Percentiles rank a stretch among this genome's conserved stretches.
Evolutionary conservation across 2,113 vertebrate genomes (phyloP).

Genomic region (Halcyon senegalensis): DNA sequence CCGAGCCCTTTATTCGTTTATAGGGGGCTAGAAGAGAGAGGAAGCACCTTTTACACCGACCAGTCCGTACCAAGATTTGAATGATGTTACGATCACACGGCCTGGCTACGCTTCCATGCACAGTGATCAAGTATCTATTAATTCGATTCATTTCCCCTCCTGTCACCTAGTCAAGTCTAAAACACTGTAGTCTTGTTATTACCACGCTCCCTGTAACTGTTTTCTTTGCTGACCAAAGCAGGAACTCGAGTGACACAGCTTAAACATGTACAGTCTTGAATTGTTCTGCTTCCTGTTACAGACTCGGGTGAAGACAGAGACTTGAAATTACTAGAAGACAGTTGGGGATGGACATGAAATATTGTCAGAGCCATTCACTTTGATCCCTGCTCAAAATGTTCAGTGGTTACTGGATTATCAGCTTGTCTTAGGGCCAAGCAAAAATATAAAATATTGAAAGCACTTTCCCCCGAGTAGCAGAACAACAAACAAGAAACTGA

Average conservation of each 20-base stretch:
- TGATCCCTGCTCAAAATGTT: background rate
- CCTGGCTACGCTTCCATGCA: background rate
- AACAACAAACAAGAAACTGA: background rate
- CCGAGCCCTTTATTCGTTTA: background rate
- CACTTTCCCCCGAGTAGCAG: background rate
- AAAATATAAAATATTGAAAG: background rate
- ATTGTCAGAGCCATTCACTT: background rate
- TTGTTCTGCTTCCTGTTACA: background rate
- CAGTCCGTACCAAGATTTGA: background rate
- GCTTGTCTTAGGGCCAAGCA: background rate
- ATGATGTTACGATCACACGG: background rate
- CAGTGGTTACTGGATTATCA: background rate
- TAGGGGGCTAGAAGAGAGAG: background rate
- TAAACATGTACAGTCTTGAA: background rate
- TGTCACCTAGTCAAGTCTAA: background rate
- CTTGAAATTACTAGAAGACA: background rate
- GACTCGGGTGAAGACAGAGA: background rate
- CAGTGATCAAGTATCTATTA: background rate
- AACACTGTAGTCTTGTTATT: background rate
- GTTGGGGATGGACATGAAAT: background rate
- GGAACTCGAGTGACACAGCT: background rate
- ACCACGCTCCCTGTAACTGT: background rate
- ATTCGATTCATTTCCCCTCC: background rate
- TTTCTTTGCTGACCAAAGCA: background rate
- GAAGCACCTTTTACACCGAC: background rate